Conservation (phyloP, 2,888 invertebrate species). For the Emesis russula region DNA sequence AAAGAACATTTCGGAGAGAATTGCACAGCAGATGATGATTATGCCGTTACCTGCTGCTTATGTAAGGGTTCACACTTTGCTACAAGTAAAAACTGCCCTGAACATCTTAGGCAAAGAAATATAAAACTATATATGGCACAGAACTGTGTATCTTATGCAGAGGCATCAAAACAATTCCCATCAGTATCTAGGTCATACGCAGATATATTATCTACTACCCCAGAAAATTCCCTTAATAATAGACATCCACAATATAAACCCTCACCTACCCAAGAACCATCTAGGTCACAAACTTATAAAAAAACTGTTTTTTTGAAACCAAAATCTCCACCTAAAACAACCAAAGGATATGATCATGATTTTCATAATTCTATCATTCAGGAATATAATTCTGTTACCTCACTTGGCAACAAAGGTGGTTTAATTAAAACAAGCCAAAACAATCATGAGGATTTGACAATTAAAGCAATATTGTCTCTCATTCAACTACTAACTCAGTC, state of each 20-base stretch:
- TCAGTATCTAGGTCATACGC: neutral
- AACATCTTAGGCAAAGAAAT: neutral
- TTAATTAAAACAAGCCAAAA: neutral
- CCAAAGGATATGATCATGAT: neutral
- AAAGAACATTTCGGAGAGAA: neutral
- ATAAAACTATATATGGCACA: no score
- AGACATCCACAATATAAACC: neutral
- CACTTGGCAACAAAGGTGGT: neutral
- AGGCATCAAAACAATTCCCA: neutral
- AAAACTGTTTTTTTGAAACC: neutral
- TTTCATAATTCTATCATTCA: no score
- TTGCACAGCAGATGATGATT: neutral
- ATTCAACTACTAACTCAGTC: neutral
- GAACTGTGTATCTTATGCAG: no score
- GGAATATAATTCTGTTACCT: no score
- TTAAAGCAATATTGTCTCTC: neutral
- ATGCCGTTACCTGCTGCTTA: neutral
- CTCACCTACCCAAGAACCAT: neutral
- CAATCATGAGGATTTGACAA: neutral
- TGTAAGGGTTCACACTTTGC: conserved; percentile 15
- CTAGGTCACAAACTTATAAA: neutral
- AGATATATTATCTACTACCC: neutral
- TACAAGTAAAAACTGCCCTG: neutral
- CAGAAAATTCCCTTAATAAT: neutral
- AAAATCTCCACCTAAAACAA: neutral